These are phyloP conservation scores for Phrynocephalus forsythii DNA, from an alignment of 2,797 vertebrate genomes.

Conservation along the genomic window DNA sequence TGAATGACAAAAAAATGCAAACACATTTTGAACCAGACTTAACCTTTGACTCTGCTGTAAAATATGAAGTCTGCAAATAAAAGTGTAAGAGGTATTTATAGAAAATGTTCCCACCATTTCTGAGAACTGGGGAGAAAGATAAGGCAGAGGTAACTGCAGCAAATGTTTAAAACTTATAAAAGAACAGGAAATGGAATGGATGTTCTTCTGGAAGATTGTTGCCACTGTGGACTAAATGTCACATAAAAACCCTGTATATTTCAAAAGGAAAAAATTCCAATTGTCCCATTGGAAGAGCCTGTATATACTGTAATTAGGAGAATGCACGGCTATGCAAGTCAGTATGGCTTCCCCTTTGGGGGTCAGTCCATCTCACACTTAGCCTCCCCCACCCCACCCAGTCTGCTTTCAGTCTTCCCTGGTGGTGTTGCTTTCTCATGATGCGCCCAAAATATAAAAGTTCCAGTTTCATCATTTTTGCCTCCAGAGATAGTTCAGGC, in stretches of 20 bases:
- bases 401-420: too few species aligned
- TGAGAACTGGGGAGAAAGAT: neutral
- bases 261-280: neutral
- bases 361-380: too few species aligned
- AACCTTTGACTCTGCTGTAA: neutral
- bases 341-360: neutral
- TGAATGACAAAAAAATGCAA: neutral
- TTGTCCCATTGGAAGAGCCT: neutral
- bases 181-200: neutral
- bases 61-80: neutral
- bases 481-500: too few species aligned
- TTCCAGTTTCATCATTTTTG: too few species aligned
- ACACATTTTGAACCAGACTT: neutral
- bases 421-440: too few species aligned
- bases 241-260: neutral
- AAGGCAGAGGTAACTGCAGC: neutral
- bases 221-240: neutral
- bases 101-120: neutral
- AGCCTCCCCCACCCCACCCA: too few species aligned
- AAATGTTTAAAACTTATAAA: neutral
- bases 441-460: too few species aligned
- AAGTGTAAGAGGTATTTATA: neutral
- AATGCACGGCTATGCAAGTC: neutral
- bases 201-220: neutral
- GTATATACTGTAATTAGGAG: neutral